A percentile compares a stretch with the other conserved stretches of the same genome.
These are phyloP conservation scores for Tetraodon nigroviridis DNA, from an alignment of 2,113 vertebrate genomes.

Conservation along the genomic window DNA sequence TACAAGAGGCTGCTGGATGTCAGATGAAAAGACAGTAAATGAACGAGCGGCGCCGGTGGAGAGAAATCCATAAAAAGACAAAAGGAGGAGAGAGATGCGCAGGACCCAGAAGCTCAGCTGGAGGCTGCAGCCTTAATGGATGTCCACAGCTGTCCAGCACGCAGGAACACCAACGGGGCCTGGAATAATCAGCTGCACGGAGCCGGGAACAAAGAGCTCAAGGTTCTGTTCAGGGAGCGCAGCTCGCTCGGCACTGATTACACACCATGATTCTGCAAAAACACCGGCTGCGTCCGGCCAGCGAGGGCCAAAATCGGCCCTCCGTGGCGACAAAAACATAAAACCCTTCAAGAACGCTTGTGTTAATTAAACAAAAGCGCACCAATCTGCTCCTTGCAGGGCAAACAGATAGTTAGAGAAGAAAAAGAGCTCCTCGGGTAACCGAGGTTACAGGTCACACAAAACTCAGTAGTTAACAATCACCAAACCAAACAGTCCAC, in stretches of 20 bases:
- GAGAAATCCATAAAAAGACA: neutral
- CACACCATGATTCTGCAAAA: constrained; percentile 49
- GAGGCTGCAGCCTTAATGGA: constrained; percentile 23
- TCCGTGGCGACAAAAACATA: no score
- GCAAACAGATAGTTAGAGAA: no score
- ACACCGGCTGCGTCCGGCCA: constrained; percentile 12
- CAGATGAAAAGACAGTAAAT: constrained; percentile 15
- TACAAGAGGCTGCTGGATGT: constrained; percentile 30
- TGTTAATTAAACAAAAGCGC: no score
- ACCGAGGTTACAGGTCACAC: no score
- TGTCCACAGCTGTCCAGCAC: neutral
- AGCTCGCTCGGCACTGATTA: constrained; percentile 47
- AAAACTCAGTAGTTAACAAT: no score
- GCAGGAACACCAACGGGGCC: constrained; percentile 7
- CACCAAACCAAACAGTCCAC: no score
- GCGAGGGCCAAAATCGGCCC: no score
- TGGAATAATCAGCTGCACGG: constrained; percentile 52
- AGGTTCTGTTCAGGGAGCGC: constrained; percentile 37
- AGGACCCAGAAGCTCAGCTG: constrained; percentile 30
- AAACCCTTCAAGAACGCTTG: no score
- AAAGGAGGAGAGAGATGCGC: constrained; percentile 17
- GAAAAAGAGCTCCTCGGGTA: no score
- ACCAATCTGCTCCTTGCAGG: no score
- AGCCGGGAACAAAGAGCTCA: constrained; percentile 45
- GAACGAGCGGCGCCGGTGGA: constrained; percentile 9